Base-by-base conservation (phyloP, 2,888 invertebrate species). In the Tiphia femorata region DNA sequence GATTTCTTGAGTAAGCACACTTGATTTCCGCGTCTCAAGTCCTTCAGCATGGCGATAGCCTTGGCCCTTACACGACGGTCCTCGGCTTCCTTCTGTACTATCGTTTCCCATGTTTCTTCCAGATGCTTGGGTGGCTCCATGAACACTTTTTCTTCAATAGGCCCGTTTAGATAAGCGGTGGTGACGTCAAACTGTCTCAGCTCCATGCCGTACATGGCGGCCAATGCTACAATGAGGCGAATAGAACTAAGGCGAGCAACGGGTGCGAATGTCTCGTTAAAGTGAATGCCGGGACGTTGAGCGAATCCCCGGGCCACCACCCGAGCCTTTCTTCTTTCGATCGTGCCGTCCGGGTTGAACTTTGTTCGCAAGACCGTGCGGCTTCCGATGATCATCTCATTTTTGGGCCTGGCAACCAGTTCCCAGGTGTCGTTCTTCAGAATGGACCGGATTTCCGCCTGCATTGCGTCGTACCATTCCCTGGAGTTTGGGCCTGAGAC, bases 101-200 rank as follows among this genome's bases (percentile, higher is more conserved):
- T 23, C 16, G 20, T 21, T 3, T 55, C 38, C 7, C 53, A 47
- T 3, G 40, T 10, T 25, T 55, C 46, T 17, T 33, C 29, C 8
- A 33, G 46, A 14, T 46, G 41, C 1, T 41, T 46, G 0, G 67
- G 72, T 6, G 38, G 23, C 27, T 67, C 54, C 67, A 71, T 70
- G 10, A 38, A 50, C 2, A 54, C 25, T 21, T 43, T 14, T 14
- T 57, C 53, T 1, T 60, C 50, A 0, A 62, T 25, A 0, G 27
- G 17, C 1, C 71, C 70, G 35, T 70, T 67, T 14, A 72, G 20
- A 29, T 65, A 72, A 1, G 72, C 69, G 0, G 68, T 62, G 0
- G 54, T 53, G 0, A 72, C 50, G 23, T 71, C 67, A 1, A 70
- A 29, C 12, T 75, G 68, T 10, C 54, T 20, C 1, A 73, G 55